Conservation (phyloP, 2,113 vertebrate species). For the Zosterops hypoxanthus region DNA sequence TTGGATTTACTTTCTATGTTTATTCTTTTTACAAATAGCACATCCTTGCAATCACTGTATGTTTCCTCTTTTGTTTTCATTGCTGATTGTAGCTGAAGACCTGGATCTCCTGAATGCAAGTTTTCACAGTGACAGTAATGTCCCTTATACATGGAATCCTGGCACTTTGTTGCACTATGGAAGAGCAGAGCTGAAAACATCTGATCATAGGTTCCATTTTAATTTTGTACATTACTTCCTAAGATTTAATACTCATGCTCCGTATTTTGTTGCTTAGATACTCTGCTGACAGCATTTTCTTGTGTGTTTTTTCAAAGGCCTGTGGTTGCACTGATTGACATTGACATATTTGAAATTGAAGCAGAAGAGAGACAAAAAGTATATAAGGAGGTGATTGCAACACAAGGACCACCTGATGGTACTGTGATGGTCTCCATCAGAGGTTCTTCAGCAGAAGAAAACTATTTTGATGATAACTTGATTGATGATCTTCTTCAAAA, state of each 20-base stretch:
- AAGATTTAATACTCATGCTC: neutral
- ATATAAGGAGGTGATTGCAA: slow-evolving; percentile 92
- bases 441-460: slow-evolving; percentile 82
- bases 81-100: slow-evolving; percentile 84
- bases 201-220: slow-evolving; percentile 90
- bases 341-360: slow-evolving; percentile 95
- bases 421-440: slow-evolving; percentile 92
- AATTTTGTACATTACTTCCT: neutral
- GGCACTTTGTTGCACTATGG: slow-evolving; percentile 91
- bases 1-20: neutral
- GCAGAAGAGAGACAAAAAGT: slow-evolving; percentile 91
- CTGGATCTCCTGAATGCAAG: slow-evolving; percentile 89
- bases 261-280: neutral
- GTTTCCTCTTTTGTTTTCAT: neutral
- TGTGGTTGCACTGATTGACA: slow-evolving; percentile 92
- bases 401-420: slow-evolving; percentile 94
- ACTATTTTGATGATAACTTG: slow-evolving; percentile 90
- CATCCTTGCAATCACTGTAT: neutral
- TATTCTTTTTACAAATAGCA: neutral
- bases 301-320: slow-evolving; percentile 75
- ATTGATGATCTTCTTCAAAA: slow-evolving; percentile 95
- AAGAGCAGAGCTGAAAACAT: slow-evolving; percentile 96
- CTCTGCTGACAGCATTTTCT: neutral
- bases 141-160: slow-evolving; percentile 85
- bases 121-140: slow-evolving; percentile 81